These are phyloP conservation scores for Pemphredon lugubris DNA, from an alignment of 2,888 invertebrate species.

Conservation along the genomic window DNA sequence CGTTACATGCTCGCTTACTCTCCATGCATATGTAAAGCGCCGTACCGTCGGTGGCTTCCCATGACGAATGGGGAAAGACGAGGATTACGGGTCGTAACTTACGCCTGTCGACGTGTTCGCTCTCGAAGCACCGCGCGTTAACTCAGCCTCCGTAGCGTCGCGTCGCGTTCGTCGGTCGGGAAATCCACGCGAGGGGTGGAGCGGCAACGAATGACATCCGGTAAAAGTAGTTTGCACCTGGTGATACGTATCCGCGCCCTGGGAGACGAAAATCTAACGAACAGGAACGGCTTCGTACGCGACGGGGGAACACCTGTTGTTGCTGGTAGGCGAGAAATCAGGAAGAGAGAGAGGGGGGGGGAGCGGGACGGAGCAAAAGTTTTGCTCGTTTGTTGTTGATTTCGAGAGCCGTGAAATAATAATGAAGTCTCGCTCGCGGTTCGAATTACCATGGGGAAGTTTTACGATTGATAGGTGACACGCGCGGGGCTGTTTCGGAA, in stretches of 20 bases:
- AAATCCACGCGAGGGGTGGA: neutral
- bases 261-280: neutral
- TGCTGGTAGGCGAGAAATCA: neutral
- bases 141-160: neutral
- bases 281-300: neutral
- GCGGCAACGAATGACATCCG: neutral
- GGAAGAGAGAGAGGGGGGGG: neutral
- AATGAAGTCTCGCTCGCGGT: neutral
- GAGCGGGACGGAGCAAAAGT: slow-evolving; percentile 4
- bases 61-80: slow-evolving; percentile 66
- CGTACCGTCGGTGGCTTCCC: slow-evolving; percentile 58
- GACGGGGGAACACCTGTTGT: slow-evolving; percentile 26
- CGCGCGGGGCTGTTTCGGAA: neutral
- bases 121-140: slow-evolving; percentile 41
- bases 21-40: slow-evolving; percentile 70
- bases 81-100: slow-evolving; percentile 54
- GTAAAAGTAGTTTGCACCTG: slow-evolving; percentile 7
- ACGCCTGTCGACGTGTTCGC: slow-evolving; percentile 47
- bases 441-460: neutral
- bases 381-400: neutral
- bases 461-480: neutral
- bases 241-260: neutral
- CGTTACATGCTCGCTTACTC: slow-evolving; percentile 75
- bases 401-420: slow-evolving; percentile 3
- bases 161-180: neutral